Evolutionary conservation across 2,113 vertebrate genomes (phyloP).

Genomic region (Peromyscus californicus): DNA sequence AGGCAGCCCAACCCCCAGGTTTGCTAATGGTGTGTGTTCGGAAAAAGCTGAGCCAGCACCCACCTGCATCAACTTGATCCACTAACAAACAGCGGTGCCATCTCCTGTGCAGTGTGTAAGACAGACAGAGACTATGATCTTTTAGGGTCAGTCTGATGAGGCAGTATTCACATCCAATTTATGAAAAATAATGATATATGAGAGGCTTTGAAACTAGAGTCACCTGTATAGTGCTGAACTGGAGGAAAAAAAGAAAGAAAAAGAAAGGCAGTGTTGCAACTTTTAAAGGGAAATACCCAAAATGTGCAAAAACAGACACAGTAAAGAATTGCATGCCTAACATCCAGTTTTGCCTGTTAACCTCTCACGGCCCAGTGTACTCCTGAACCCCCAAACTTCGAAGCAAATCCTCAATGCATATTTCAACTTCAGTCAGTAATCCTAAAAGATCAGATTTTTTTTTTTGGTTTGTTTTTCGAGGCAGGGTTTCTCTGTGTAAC

Average conservation of each 20-base stretch:
- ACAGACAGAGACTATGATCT: neutral
- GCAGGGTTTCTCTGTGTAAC: too few relatives aligned
- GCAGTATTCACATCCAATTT: neutral
- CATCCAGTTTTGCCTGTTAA: neutral
- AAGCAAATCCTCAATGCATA: neutral
- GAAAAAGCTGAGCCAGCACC: constrained; percentile 77
- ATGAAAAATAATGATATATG: neutral
- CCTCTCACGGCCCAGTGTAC: neutral
- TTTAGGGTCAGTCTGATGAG: neutral
- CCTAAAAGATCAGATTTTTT: neutral
- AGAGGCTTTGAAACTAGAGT: neutral
- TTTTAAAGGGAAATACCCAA: constrained; percentile 47
- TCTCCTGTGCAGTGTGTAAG: neutral
- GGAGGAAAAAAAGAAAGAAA: too few relatives aligned
- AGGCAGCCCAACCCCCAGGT: neutral
- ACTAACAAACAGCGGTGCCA: constrained; percentile 52
- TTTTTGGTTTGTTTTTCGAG: too few relatives aligned
- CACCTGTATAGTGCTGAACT: neutral
- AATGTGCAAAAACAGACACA: neutral
- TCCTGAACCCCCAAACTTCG: neutral
- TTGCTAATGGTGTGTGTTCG: constrained; percentile 59
- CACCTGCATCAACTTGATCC: constrained; percentile 72
- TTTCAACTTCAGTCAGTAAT: neutral
- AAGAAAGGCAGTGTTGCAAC: neutral
- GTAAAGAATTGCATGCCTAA: neutral